A percentile compares a stretch with the other conserved stretches of the same genome.
Conservation (phyloP, 2,797 vertebrate species). For the Ceryle rudis region DNA sequence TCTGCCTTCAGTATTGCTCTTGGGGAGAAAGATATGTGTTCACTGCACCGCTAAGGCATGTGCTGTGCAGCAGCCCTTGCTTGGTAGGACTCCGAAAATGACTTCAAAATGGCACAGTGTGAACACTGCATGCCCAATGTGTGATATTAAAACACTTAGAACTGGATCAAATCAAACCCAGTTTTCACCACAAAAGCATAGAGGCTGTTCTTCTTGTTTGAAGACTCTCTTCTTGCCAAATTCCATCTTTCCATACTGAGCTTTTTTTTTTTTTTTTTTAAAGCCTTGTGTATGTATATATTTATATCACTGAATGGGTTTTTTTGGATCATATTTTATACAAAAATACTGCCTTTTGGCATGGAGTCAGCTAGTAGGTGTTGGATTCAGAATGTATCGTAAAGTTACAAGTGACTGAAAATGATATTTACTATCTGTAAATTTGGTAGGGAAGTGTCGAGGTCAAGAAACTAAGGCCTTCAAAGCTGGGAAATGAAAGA, state of each 20-base stretch:
- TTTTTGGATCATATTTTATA: conserved; percentile 65
- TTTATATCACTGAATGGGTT: conserved; percentile 48
- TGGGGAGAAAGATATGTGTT: conserved; percentile 3
- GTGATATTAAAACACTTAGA: conserved; percentile 62
- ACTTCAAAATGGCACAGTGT: conserved; percentile 65
- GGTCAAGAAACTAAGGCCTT: conserved; percentile 5
- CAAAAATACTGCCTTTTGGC: conserved; percentile 67
- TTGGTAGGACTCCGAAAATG: conserved; percentile 39
- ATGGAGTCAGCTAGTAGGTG: conserved; percentile 59
- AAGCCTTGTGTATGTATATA: conserved; percentile 40
- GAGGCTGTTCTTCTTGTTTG: conserved; percentile 64
- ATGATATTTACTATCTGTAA: conserved; percentile 44
- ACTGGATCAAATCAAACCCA: conserved; percentile 64
- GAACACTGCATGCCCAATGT: conserved; percentile 23
- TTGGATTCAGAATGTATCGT: conserved; percentile 30
- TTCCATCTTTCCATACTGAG: conserved; percentile 55
- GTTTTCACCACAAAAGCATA: conserved; percentile 43
- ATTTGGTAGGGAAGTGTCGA: conserved; percentile 32
- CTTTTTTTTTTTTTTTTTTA: not conserved
- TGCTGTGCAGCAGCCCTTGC: conserved; percentile 55
- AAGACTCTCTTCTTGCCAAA: conserved; percentile 65
- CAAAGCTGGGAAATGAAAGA: not conserved
- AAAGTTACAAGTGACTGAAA: conserved; percentile 55
- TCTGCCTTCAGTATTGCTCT: not conserved
- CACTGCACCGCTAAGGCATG: conserved; percentile 14